Evolutionary conservation across 2,797 vertebrate genomes (phyloP), one percentile per base, ranked within the genome.

Genomic region (Chiroxiphia lanceolata): DNA sequence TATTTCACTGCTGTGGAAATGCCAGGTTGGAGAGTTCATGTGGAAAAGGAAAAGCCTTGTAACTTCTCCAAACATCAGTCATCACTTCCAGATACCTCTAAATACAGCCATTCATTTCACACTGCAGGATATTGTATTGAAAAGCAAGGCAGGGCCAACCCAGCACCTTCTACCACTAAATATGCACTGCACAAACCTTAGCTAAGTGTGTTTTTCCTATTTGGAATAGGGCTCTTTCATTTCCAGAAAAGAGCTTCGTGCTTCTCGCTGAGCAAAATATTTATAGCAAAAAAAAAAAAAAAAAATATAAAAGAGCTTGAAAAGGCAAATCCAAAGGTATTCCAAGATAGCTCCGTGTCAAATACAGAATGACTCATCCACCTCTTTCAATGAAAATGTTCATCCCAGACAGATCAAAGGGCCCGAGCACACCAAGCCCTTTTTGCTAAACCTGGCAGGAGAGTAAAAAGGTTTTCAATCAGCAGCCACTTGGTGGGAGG

Each of bases 61-160:
- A 96, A 96, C 89, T 94, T 93, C 86, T 97, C 97, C 97, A 97
- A 97, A 95, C 90, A 95, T 96, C 97, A 97, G 95, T 97, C 97
- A 97, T 96, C 97, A 96, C 95, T 97, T 97, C 95, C 97, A 97
- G 96, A 97, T 96, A 97, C 95, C 94, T 97, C 96, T 97, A 97
- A 97, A 97, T 97, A 96, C 95, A 89, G 87, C 90, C 89, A 96
- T 97, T 97, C 96, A 97, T 97, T 96, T 97, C 95, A 95, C 91
- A 94, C 95, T 96, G 93, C 95, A 96, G 96, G 95, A 96, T 96
- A 96, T 96, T 96, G 96, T 96, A 97, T 96, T 93, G 95, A 96
- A 97, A 97, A 95, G 93, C 87, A 93, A 93, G 92, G 95, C 94
- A 94, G 72, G 84, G 91, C 94, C 93, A 94, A n/a, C 87, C 25